Evolutionary conservation across 2,797 vertebrate species (phyloP), one percentile per base, ranked within the genome.

Genomic region (Antennarius maculatus): DNA sequence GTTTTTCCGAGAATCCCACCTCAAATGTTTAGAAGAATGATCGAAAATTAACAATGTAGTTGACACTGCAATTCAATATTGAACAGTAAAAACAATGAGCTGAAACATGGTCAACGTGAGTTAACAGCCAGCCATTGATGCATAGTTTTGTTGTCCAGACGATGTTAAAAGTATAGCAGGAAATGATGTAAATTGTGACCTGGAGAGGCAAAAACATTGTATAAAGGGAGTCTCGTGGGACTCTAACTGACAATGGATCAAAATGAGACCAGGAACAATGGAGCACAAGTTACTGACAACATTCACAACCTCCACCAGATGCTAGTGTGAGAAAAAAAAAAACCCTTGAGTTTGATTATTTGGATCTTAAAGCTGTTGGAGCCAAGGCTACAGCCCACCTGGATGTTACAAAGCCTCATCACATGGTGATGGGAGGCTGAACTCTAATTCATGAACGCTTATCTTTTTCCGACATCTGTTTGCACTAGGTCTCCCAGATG

Each of bases 381-480:
- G 81, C 88, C 91, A 91, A 90, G 89, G 90, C 88, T 91, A 88
- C 51, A 29, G 78, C 88, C 92, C 92, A 93, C 91, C 92, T 93
- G 91, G 89, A 88, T 78, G 63, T 88, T 90, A 82, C 79, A 88
- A 85, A 87, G 79, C 66, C 83, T 81, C 83, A 81, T 90, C 84
- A 76, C 78, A 77, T 61, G 69, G 69, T 66, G 71, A 81, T 82
- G 83, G 80, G 81, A 82, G 84, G 76, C 80, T 86, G 76, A 88
- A 85, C 78, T 83, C 76, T 72, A 77, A 79, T 79, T 86, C 80
- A 70, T 42, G 54, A 49, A 55, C 78, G 86, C 85, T 93, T 93
- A 94, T 95, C 93, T 91, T 86, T 85, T 85, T 81, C 82, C 76
- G 83, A 92, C 93, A 94, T 95, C 94, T 94, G 93, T 90, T 93